These are phyloP conservation scores for Lycocerus yunnanus DNA, from an alignment of 2,888 invertebrate genomes.

Conservation along the genomic window DNA sequence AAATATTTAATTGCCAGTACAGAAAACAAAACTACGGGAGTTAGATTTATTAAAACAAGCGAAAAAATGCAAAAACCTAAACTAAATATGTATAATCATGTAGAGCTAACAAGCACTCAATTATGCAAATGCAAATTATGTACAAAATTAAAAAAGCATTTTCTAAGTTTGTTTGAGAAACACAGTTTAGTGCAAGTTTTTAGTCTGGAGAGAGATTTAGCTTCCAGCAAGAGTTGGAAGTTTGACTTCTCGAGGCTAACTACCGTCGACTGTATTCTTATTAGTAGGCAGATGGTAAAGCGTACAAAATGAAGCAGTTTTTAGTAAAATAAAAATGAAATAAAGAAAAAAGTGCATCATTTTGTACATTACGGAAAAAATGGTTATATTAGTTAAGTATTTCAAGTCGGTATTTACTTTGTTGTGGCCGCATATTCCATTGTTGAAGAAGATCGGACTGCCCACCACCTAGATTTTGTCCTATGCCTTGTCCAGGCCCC, in stretches of 20 bases:
- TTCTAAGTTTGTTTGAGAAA: neutral
- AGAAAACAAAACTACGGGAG: neutral
- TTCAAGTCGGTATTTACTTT: slow-evolving; percentile 53
- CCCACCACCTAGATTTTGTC: slow-evolving; percentile 64
- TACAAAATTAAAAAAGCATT: neutral
- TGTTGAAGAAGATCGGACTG: slow-evolving; percentile 57
- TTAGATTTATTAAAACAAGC: neutral
- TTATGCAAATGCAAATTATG: slow-evolving; percentile 16
- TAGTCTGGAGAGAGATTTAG: neutral
- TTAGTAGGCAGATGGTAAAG: slow-evolving; percentile 23
- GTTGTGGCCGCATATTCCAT: slow-evolving; percentile 54
- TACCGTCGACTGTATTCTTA: neutral
- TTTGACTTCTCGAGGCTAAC: neutral
- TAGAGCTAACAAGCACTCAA: slow-evolving; percentile 20
- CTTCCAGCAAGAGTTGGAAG: neutral
- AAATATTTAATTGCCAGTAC: neutral
- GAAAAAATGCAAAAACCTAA: slow-evolving; percentile 1
- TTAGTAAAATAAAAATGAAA: neutral
- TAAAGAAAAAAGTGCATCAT: neutral
- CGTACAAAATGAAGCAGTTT: neutral
- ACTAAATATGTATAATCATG: neutral
- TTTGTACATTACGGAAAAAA: neutral
- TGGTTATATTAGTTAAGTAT: slow-evolving; percentile 25
- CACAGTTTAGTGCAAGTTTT: neutral
- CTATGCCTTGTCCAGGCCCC: slow-evolving; percentile 54